Percentiles rank a stretch among this genome's conserved stretches.
phyloP scores from a whole-genome alignment of 2,797 vertebrate genomes.

The Eupleurogrammus muticus region DNA sequence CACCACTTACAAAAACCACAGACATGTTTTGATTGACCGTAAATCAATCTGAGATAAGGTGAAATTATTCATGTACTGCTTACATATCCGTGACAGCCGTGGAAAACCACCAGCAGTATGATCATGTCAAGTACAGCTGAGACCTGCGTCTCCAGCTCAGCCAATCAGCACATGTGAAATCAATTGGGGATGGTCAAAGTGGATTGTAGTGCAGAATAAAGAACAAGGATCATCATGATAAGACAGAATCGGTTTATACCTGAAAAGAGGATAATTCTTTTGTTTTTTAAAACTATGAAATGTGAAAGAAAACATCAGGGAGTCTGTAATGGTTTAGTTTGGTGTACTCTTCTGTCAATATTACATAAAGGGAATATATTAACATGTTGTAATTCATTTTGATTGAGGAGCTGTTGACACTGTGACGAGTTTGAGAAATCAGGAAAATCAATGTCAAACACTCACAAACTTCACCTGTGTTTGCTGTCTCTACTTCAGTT shows the following conservation, averaged over 20 bases:
- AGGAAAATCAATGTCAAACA: conserved; percentile 20
- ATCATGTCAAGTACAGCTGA: conserved; percentile 2
- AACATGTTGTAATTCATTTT: conserved; percentile 48
- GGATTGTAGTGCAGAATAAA: conserved; percentile 16
- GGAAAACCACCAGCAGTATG: conserved; percentile 7
- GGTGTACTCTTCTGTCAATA: conserved; percentile 50
- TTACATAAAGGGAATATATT: conserved; percentile 57
- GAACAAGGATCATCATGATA: conserved; percentile 16
- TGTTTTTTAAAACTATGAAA: conserved; percentile 17
- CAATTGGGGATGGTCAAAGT: conserved; percentile 30
- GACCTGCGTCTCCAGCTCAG: conserved; percentile 37
- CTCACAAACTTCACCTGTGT: too few relatives aligned
- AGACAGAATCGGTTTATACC: conserved; percentile 13
- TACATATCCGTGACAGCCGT: neutral
- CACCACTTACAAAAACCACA: neutral
- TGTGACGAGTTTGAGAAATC: conserved; percentile 34
- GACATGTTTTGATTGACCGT: neutral
- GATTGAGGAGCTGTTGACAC: conserved; percentile 41
- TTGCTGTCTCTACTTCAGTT: too few relatives aligned
- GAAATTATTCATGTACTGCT: conserved; percentile 1
- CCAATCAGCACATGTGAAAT: conserved; percentile 43
- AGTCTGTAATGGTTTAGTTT: neutral
- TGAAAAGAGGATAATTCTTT: conserved; percentile 20
- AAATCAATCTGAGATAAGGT: conserved; percentile 12
- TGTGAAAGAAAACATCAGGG: conserved; percentile 29